Base-by-base conservation (phyloP, 2,888 invertebrate species). In the Sminthurinus aureus region DNA sequence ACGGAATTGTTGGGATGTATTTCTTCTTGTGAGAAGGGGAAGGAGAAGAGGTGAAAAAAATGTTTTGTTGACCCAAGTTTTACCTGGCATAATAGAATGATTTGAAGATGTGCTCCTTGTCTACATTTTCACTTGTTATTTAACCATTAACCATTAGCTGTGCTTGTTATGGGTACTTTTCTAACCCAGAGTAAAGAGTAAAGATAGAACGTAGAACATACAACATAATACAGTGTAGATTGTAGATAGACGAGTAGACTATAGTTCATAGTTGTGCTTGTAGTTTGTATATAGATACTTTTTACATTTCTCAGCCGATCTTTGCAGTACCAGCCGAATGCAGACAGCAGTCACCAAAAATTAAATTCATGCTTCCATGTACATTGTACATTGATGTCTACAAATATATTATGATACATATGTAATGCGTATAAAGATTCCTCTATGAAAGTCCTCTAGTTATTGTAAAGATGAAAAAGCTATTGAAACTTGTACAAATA, bases 61-160 rank as follows among this genome's bases (percentile, higher is more conserved):
- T 38, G 38, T 76, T 71, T 76, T 76, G 76, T 76, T 76, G 58
- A 76, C 76, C 58, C 76, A 20, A 20, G 52, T 52, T 24, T 76
- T 52, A 52, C 76, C 51, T 75, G 75, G 50, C 75, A 75, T 75
- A 75, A 76, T 76, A 58, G 76, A 76, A 76, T 24, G 22, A 76
- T 76, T 51, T 76, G 13, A 22, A 52, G 50, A 58, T 76, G 76
- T 58, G 52, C 58, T 76, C 38, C 38, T 38, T 38, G 38, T 38
- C 38, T 76, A 76, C 52, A 52, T 58, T 38, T 38, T 20, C 9
- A 20, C 22, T 75, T 51, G 11, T 26, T 76, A 20, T 76, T 58
- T n/a, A 75, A 12, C 58, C 76, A 22, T 58, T n/a, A 75, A 12
- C 58, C 76, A 22, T 58, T 76, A 58, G 24, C 24, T n/a, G 4